phyloP scores from a whole-genome alignment of 2,113 vertebrate genomes.

The Toxotes chatareus region DNA sequence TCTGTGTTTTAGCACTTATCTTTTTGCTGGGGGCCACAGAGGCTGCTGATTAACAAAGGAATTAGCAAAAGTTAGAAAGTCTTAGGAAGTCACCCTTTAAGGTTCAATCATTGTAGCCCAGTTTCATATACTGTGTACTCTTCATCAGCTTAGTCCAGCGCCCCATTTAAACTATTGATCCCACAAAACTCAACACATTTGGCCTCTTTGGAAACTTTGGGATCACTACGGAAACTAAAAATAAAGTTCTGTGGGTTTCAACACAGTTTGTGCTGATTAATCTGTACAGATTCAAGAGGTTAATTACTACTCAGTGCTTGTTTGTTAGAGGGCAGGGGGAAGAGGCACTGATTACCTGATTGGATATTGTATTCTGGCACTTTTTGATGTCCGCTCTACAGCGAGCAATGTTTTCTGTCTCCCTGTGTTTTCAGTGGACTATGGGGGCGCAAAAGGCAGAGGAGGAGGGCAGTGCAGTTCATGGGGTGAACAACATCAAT shows the following conservation, averaged over 20 bases:
- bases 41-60: too few relatives aligned
- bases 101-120: too few relatives aligned
- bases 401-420: background rate
- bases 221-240: background rate
- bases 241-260: background rate
- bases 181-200: background rate
- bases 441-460: background rate
- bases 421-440: background rate
- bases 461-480: background rate
- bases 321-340: background rate
- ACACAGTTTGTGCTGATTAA: background rate
- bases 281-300: background rate
- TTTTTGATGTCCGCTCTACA: background rate
- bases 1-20: too few relatives aligned
- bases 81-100: too few relatives aligned
- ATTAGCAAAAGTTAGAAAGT: too few relatives aligned
- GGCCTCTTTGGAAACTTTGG: too few relatives aligned
- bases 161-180: too few relatives aligned
- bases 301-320: background rate
- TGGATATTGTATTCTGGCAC: too few relatives aligned
- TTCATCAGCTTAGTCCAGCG: too few relatives aligned
- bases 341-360: background rate
- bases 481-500: background rate
- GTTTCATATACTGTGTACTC: too few relatives aligned
- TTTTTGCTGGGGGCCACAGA: too few relatives aligned